A percentile compares a stretch with the other conserved stretches of the same genome.
Evolutionary conservation across 2,888 invertebrate genomes (phyloP).

Genomic region (Geophilus truncorum): DNA sequence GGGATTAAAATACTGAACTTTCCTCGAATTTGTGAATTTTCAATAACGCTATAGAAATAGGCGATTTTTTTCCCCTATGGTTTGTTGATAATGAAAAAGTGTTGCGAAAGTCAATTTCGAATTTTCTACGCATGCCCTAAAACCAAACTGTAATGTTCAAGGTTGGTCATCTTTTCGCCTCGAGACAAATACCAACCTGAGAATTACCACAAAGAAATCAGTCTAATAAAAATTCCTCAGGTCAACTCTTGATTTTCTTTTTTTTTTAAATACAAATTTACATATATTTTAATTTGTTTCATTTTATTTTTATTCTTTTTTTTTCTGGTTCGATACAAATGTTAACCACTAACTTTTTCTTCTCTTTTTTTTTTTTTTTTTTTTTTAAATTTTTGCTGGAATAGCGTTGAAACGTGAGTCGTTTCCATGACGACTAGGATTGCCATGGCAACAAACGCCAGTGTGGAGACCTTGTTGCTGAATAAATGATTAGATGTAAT

Average conservation of each 20-base stretch:
- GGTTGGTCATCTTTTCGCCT: not conserved
- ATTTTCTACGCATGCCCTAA: not conserved
- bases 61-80: too few species aligned
- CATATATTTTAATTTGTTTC: too few species aligned
- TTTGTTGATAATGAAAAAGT: too few species aligned
- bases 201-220: not conserved
- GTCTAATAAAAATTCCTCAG: not conserved
- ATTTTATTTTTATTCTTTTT: not conserved
- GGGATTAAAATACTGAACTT: too few species aligned
- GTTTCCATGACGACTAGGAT: slow-evolving; percentile 15
- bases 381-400: not conserved
- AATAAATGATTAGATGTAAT: slow-evolving; percentile 12
- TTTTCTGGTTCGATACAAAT: not conserved
- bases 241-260: not conserved
- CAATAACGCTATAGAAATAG: too few species aligned
- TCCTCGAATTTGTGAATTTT: too few species aligned
- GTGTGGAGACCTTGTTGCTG: slow-evolving; percentile 24
- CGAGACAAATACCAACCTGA: not conserved
- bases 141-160: not conserved
- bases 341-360: not conserved
- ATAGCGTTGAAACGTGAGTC: slow-evolving; percentile 9
- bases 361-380: not conserved
- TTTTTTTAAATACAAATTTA: not conserved
- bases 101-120: not conserved
- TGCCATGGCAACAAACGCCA: slow-evolving; percentile 24